Evolutionary conservation across 2,113 vertebrate genomes (phyloP), one percentile per base, ranked within the genome.

Genomic region (Sylvicapra grimmia): DNA sequence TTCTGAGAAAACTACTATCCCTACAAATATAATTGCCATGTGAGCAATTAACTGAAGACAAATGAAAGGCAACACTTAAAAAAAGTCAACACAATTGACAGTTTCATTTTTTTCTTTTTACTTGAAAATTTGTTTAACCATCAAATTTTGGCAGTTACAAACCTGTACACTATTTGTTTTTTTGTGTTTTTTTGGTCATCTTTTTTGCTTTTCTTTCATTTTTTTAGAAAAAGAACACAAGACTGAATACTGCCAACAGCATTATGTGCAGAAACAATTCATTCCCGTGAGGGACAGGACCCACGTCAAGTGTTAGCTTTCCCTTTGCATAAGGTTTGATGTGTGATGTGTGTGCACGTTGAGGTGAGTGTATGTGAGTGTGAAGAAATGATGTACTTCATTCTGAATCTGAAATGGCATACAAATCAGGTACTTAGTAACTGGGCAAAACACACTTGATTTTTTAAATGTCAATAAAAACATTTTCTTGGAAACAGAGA

Each of bases 111-210:
- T 98, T 97, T 90, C 96, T 98, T 98, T 99, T 99, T 99, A 99
- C 98, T 99, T 98, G 98, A 99, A 99, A 99, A 99, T 82, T 98
- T 98, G 72, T 98, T 99, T 98, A 98, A 99, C 98, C 98, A 99
- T 98, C 98, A 99, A 99, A 99, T 99, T 98, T 98, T 98, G 98
- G 98, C 98, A 99, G 98, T 99, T 99, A 99, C 98, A 99, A 99
- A 99, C 98, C 98, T 99, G 98, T 98, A 99, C 98, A 99, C 96
- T 93, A 49, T 98, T 96, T 61, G 79, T 0, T 2, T 97, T 97
- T 90, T 96, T 94, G n/a, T 97, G 58, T 0, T 9, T 12, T 92
- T 47, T 97, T 88, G 44, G 53, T 49, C 93, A 86, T 59, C 91
- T 54, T 33, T 44, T 72, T 19, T 9, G 11, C 27, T 27, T 23